Percentiles rank a stretch among this genome's conserved stretches.
phyloP scores from a whole-genome alignment of 2,113 vertebrate species.

The Xenopus borealis region DNA sequence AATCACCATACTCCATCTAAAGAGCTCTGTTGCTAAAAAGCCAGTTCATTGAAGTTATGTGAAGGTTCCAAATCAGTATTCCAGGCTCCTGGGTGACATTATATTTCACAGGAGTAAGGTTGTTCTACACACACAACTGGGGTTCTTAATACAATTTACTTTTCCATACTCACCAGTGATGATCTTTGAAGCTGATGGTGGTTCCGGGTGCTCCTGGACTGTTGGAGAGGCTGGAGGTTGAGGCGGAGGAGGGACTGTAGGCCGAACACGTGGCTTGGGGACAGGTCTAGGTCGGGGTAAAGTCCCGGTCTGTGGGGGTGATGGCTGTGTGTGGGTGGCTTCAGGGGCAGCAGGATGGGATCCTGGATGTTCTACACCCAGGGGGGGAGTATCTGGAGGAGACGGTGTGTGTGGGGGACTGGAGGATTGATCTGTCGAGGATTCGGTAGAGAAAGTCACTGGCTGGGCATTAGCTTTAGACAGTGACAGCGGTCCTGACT shows the following conservation, averaged over 20 bases:
- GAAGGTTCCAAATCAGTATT: too few species aligned
- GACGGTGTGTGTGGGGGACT: constrained; percentile 81
- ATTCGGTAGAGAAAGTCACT: constrained; percentile 51
- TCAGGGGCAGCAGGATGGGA: constrained; percentile 54
- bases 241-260: constrained; percentile 84
- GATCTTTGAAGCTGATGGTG: constrained; percentile 67
- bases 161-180: constrained; percentile 79
- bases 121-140: not conserved
- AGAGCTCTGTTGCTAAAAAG: too few species aligned
- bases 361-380: constrained; percentile 52
- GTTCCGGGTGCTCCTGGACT: constrained; percentile 52
- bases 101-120: not conserved
- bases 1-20: too few species aligned
- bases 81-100: not conserved
- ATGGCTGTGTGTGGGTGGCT: constrained; percentile 48
- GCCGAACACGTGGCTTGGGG: constrained; percentile 88
- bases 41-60: too few species aligned
- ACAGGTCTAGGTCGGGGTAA: constrained; percentile 81
- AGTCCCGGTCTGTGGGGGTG: constrained; percentile 68
- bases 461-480: constrained; percentile 41
- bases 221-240: constrained; percentile 67
- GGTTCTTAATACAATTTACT: not conserved
- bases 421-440: constrained; percentile 61
- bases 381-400: constrained; percentile 83
- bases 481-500: constrained; percentile 61